A percentile compares a stretch with the other conserved stretches of the same genome.
phyloP scores from a whole-genome alignment of 2,797 vertebrate genomes.

The Rhinichthys osculus region DNA sequence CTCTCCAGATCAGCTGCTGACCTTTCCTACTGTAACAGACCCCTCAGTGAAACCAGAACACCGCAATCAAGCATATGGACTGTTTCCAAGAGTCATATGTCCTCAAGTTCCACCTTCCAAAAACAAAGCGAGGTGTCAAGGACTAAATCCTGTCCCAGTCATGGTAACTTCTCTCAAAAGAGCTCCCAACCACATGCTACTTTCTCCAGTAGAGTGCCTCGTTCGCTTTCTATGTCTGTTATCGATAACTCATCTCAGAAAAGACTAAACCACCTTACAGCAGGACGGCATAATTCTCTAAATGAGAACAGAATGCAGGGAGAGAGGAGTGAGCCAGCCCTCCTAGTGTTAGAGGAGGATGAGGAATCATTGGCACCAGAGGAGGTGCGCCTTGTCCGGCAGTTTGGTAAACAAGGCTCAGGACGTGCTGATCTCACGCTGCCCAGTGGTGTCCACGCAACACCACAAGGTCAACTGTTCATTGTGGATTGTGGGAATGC shows the following conservation, averaged over 20 bases:
- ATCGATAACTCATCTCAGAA: slow-evolving; percentile 72
- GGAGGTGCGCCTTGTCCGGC: slow-evolving; percentile 68
- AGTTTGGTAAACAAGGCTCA: slow-evolving; percentile 84
- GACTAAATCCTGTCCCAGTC: slow-evolving; percentile 37
- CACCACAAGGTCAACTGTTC: slow-evolving; percentile 78
- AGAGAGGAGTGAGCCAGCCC: slow-evolving; percentile 61
- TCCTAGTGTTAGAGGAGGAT: slow-evolving; percentile 72
- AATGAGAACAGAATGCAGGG: slow-evolving; percentile 48
- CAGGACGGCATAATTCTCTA: slow-evolving; percentile 57
- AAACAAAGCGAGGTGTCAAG: slow-evolving; percentile 42
- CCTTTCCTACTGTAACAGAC: slow-evolving; percentile 69
- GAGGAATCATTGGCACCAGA: slow-evolving; percentile 54
- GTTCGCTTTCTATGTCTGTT: slow-evolving; percentile 79
- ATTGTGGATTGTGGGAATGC: slow-evolving; percentile 85
- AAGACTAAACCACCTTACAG: slow-evolving; percentile 38
- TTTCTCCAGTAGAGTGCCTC: slow-evolving; percentile 61
- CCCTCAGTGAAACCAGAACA: slow-evolving; percentile 60
- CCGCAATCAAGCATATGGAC: slow-evolving; percentile 65
- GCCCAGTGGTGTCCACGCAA: slow-evolving; percentile 80
- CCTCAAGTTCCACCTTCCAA: slow-evolving; percentile 56
- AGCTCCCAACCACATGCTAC: slow-evolving; percentile 53
- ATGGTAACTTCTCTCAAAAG: slow-evolving; percentile 42
- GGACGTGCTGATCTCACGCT: slow-evolving; percentile 81
- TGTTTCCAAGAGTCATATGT: slow-evolving; percentile 57
- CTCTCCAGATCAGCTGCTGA: slow-evolving; percentile 78